These are phyloP conservation scores for Willisornis vidua DNA, from an alignment of 2,113 vertebrate species.

Conservation along the genomic window DNA sequence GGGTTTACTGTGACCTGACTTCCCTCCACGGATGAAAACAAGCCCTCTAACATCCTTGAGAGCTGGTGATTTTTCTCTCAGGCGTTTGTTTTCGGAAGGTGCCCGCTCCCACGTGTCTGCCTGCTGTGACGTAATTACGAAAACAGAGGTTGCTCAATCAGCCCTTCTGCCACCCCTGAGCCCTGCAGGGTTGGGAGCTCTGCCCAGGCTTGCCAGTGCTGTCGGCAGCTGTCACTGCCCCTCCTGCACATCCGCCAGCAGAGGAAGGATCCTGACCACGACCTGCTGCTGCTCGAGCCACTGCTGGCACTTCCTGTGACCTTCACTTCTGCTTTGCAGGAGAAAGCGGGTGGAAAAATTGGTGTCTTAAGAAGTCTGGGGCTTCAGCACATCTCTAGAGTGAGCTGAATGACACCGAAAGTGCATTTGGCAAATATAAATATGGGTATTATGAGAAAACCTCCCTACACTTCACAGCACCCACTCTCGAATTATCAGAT, in stretches of 20 bases:
- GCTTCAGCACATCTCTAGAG: constrained; percentile 47
- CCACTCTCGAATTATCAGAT: constrained; percentile 20
- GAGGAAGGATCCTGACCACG: not conserved
- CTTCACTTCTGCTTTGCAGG: not conserved
- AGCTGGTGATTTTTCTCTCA: rapidly evolving
- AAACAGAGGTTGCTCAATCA: not conserved
- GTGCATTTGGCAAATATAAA: constrained; percentile 36
- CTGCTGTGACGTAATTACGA: not conserved
- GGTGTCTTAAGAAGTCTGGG: constrained; percentile 31
- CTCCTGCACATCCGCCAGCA: rapidly evolving
- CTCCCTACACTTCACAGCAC: constrained; percentile 22
- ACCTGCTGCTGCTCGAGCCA: not conserved
- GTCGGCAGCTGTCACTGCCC: not conserved
- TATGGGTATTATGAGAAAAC: constrained; percentile 34
- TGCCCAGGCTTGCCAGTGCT: rapidly evolving
- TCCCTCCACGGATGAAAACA: not conserved
- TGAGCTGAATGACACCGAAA: constrained; percentile 48
- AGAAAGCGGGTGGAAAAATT: not conserved
- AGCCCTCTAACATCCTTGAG: not conserved
- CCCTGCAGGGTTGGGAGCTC: not conserved
- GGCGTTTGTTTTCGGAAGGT: not conserved
- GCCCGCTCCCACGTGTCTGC: not conserved
- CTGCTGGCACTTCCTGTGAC: not conserved
- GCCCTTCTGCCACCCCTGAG: not conserved
- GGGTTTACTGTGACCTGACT: not conserved